Percentiles rank a stretch among this genome's conserved stretches.
Conservation (phyloP, 2,888 invertebrate species). For the Drosophila melanosoma region DNA sequence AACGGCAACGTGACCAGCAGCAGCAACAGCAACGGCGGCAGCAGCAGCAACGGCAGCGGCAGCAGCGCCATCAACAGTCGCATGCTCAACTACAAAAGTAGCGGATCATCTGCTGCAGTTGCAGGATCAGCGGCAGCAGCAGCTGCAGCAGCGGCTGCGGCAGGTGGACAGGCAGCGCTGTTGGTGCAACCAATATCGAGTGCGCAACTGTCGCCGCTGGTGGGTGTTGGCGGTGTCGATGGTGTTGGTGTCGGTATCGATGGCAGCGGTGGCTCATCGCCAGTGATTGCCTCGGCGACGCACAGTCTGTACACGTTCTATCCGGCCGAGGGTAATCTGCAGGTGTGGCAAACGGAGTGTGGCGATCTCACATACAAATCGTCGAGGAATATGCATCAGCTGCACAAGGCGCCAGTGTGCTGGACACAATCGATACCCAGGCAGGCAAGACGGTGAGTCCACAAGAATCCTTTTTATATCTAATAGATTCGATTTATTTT, state of each 20-base stretch:
- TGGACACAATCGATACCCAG: conserved; percentile 85
- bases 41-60: conserved; percentile 48
- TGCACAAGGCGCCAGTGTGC: conserved; percentile 84
- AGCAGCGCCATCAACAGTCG: conserved; percentile 60
- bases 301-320: conserved; percentile 85
- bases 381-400: conserved; percentile 83
- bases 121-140: conserved; percentile 41
- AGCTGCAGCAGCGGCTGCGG: conserved; percentile 47
- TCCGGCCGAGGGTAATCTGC: conserved; percentile 85
- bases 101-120: conserved; percentile 23
- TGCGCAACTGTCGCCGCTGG: conserved; percentile 78
- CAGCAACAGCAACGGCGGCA: conserved; percentile 44
- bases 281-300: conserved; percentile 84
- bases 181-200: conserved; percentile 83
- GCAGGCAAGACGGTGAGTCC: conserved; percentile 85
- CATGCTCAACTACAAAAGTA: conserved; percentile 82
- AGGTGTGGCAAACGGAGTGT: conserved; percentile 85
- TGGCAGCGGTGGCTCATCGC: conserved; percentile 78
- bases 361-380: conserved; percentile 85
- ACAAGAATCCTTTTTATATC: neutral
- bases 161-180: conserved; percentile 79
- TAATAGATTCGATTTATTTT: neutral
- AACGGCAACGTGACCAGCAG: conserved; percentile 71
- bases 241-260: conserved; percentile 77
- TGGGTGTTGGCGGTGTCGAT: conserved; percentile 62